These are phyloP conservation scores for Phyto melanocephala DNA, from an alignment of 2,888 invertebrate genomes.

Conservation along the genomic window DNA sequence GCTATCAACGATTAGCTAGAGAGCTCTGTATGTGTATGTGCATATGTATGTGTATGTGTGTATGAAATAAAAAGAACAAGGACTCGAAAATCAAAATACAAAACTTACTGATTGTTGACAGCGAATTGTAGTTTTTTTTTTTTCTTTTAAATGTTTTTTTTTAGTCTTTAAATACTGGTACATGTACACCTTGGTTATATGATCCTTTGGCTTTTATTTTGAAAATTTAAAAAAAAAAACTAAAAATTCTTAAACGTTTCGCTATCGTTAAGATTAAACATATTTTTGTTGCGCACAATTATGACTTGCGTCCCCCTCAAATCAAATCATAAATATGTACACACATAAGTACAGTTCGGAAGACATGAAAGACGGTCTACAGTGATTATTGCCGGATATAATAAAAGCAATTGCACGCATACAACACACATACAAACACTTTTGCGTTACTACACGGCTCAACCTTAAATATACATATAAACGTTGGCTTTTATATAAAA, in stretches of 20 bases:
- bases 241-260: conserved; percentile 28
- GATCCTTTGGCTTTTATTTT: conserved; percentile 57
- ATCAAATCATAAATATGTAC: conserved; percentile 25
- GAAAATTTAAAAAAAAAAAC: background rate
- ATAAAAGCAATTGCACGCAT: conserved; percentile 23
- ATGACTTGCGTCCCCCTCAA: conserved; percentile 64
- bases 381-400: conserved; percentile 52
- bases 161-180: background rate
- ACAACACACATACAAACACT: background rate
- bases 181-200: conserved; percentile 47
- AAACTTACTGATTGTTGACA: conserved; percentile 53
- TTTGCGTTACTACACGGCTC: background rate
- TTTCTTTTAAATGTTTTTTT: background rate
- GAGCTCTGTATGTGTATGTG: background rate
- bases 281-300: conserved; percentile 60
- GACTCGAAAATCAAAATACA: conserved; percentile 47
- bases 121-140: background rate
- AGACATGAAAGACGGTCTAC: conserved; percentile 52
- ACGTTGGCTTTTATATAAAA: background rate
- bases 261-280: conserved; percentile 27
- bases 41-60: background rate
- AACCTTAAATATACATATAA: background rate
- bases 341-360: conserved; percentile 51
- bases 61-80: conserved; percentile 58
- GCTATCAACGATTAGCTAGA: conserved; percentile 61